phyloP scores from a whole-genome alignment of 1,140 invertebrate species.

The Drosophila hydei region DNA sequence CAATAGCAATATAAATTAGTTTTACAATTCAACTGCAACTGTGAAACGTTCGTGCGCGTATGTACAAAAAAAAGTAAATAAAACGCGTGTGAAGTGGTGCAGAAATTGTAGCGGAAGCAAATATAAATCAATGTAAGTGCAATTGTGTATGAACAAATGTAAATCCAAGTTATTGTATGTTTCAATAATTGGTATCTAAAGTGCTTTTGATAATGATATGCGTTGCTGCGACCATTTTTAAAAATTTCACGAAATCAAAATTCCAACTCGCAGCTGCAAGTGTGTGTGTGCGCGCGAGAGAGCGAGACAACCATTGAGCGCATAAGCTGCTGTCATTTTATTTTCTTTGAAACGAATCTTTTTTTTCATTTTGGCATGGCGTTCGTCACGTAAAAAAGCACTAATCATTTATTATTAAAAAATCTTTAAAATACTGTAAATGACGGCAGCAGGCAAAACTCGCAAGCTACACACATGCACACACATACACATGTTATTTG shows the following conservation, averaged over 20 bases:
- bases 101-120: constrained; percentile 56
- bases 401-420: constrained; percentile 55
- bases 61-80: constrained; percentile 78
- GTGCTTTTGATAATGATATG: constrained; percentile 72
- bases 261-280: constrained; percentile 71
- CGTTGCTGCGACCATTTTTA: constrained; percentile 78
- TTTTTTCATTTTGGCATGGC: constrained; percentile 36
- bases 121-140: constrained; percentile 63
- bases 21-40: constrained; percentile 42
- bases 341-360: constrained; percentile 61
- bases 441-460: constrained; percentile 12
- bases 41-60: constrained; percentile 55
- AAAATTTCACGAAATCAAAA: constrained; percentile 82
- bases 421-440: constrained; percentile 33
- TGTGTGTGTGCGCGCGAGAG: constrained; percentile 32
- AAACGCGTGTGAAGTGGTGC: constrained; percentile 75
- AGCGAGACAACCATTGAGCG: constrained; percentile 67
- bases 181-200: constrained; percentile 17
- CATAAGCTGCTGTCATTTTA: constrained; percentile 70
- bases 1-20: constrained; percentile 59
- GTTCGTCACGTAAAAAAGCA: constrained; percentile 69
- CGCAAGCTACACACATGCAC: not conserved
- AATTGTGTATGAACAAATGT: constrained; percentile 23
- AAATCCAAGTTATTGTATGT: constrained; percentile 14
- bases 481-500: constrained; percentile 41